Percentiles rank a stretch among this genome's conserved stretches.
Conservation (phyloP, 2,888 invertebrate genomes). For the Drosophila meridiana region DNA sequence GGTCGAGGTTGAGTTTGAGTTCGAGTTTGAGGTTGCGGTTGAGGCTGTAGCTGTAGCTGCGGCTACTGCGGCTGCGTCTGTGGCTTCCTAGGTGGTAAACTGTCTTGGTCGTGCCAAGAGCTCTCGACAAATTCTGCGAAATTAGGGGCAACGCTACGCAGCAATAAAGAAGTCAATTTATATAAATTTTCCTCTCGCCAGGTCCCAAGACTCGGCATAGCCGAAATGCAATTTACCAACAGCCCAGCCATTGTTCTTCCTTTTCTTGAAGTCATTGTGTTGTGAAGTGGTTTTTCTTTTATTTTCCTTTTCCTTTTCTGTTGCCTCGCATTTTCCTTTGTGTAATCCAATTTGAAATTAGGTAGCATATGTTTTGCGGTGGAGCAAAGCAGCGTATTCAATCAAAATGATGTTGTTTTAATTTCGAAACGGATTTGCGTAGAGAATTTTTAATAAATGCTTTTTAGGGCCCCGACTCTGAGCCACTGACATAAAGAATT, state of each 20-base stretch:
- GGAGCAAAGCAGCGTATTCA: constrained; percentile 56
- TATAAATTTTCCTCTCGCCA: constrained; percentile 76
- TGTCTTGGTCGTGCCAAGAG: constrained; percentile 46
- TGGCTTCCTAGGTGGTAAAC: constrained; percentile 80
- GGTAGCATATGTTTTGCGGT: constrained; percentile 79
- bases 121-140: constrained; percentile 73
- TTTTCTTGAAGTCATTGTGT: constrained; percentile 41
- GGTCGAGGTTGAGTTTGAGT: constrained; percentile 19
- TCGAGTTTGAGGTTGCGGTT: constrained; percentile 37
- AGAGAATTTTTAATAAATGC: constrained; percentile 81
- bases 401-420: constrained; percentile 82
- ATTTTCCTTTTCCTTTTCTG: constrained; percentile 24
- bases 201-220: constrained; percentile 30
- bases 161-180: constrained; percentile 82
- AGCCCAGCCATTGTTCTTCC: constrained; percentile 53
- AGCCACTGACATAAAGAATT: constrained; percentile 54
- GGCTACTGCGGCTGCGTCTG: constrained; percentile 68
- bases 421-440: constrained; percentile 78
- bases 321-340: constrained; percentile 56
- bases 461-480: constrained; percentile 39
- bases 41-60: constrained; percentile 31
- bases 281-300: constrained; percentile 67
- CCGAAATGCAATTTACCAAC: constrained; percentile 77
- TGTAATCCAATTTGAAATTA: constrained; percentile 72
- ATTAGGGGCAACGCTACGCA: constrained; percentile 66